Percentiles rank a stretch among this genome's conserved stretches.
Conservation (phyloP, 1,140 invertebrate genomes). For the Aphis gossypii region DNA sequence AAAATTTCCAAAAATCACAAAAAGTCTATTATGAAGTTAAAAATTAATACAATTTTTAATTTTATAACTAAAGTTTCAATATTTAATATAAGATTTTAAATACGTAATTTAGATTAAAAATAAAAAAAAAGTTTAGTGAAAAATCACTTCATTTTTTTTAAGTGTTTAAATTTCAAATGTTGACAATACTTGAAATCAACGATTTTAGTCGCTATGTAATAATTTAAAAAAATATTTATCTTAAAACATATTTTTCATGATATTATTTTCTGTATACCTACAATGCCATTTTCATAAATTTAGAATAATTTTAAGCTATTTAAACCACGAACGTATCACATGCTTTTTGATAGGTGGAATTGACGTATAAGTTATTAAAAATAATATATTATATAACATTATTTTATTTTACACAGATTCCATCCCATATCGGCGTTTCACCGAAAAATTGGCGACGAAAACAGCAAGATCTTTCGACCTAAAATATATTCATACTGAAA, state of each 20-base stretch:
- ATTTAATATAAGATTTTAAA: not conserved
- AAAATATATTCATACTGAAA: not conserved
- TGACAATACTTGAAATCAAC: not conserved
- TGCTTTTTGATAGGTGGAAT: not conserved
- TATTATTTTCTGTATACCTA: not conserved
- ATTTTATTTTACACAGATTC: not conserved
- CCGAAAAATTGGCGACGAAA: not conserved
- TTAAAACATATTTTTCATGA: not conserved
- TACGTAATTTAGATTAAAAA: not conserved
- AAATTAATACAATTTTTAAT: not conserved
- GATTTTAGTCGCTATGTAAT: not conserved
- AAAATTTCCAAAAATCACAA: too few species aligned
- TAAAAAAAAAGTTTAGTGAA: not conserved
- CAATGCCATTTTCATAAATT: not conserved
- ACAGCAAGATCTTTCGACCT: not conserved
- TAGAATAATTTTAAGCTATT: not conserved
- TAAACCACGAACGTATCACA: not conserved
- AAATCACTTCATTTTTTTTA: not conserved
- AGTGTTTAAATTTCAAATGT: not conserved
- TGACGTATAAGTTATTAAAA: not conserved
- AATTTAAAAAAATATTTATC: not conserved
- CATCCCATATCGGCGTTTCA: too few species aligned
- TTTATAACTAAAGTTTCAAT: not conserved
- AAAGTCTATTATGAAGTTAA: not conserved
- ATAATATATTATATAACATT: not conserved